Evolutionary conservation across 2,797 vertebrate genomes (phyloP).

Genomic region (Peromyscus aztecus): DNA sequence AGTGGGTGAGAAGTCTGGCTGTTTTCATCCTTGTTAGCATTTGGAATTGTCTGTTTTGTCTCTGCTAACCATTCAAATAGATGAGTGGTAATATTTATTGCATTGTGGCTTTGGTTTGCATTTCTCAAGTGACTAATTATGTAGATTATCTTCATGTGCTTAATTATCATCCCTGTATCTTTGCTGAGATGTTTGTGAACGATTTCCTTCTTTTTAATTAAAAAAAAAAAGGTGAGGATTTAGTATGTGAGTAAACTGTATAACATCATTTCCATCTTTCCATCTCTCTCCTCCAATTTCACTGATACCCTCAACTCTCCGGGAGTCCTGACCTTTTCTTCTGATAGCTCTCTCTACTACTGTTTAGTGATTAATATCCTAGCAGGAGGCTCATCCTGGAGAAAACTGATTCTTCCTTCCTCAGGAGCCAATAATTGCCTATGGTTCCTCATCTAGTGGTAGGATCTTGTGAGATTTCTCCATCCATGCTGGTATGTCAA

Average conservation of each 20-base stretch:
- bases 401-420: background rate
- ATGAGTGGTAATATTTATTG: background rate
- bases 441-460: background rate
- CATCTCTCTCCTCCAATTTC: background rate
- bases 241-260: background rate
- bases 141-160: conserved; percentile 12
- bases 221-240: too few relatives aligned
- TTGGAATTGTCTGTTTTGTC: conserved; percentile 42
- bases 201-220: background rate
- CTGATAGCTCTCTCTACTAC: background rate
- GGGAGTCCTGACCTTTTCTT: background rate
- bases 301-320: background rate
- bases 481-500: background rate
- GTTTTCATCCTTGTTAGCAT: background rate
- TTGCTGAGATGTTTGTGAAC: background rate
- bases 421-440: background rate
- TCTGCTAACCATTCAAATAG: conserved; percentile 24
- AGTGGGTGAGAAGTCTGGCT: background rate
- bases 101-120: conserved; percentile 22
- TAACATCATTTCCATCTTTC: background rate
- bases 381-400: background rate
- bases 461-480: background rate
- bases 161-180: background rate
- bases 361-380: background rate
- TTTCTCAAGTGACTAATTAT: conserved; percentile 23